These are phyloP conservation scores for Scaptomyza montana DNA, from an alignment of 1,140 invertebrate species.

Conservation along the genomic window DNA sequence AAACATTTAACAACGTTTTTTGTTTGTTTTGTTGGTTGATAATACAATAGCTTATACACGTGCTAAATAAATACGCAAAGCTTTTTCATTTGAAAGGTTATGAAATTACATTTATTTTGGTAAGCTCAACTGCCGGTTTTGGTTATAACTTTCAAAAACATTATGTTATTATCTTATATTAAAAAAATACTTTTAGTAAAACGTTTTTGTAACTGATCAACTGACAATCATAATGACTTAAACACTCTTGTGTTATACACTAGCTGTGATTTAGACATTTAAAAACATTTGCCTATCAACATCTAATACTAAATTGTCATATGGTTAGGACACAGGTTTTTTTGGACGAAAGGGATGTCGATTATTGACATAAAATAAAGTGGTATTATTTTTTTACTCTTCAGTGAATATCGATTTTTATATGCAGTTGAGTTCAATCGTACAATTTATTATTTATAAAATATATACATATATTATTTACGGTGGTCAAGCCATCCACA, in stretches of 20 bases:
- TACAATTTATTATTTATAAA: too few species aligned
- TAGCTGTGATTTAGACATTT: too few species aligned
- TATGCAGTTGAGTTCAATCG: neutral
- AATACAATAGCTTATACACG: neutral
- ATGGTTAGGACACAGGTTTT: slow-evolving; percentile 27
- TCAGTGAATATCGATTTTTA: neutral
- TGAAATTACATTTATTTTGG: neutral
- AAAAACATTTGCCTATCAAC: slow-evolving; percentile 30
- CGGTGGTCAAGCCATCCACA: too few species aligned
- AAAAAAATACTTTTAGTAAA: too few species aligned
- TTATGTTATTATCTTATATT: too few species aligned
- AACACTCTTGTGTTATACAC: too few species aligned
- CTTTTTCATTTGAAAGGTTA: neutral
- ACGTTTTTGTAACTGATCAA: too few species aligned
- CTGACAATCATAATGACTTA: too few species aligned
- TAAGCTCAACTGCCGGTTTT: too few species aligned
- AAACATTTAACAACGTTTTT: neutral
- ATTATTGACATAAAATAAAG: slow-evolving; percentile 12
- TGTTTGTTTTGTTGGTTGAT: neutral
- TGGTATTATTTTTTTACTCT: neutral
- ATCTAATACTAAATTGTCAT: slow-evolving; percentile 43
- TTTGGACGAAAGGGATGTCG: slow-evolving; percentile 33
- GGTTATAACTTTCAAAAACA: too few species aligned
- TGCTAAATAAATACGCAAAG: neutral
- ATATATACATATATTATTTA: too few species aligned